These are phyloP conservation scores for Sycon ciliatum DNA, from an alignment of 37 sponge, comb jelly and placozoan genomes.

Conservation along the genomic window DNA sequence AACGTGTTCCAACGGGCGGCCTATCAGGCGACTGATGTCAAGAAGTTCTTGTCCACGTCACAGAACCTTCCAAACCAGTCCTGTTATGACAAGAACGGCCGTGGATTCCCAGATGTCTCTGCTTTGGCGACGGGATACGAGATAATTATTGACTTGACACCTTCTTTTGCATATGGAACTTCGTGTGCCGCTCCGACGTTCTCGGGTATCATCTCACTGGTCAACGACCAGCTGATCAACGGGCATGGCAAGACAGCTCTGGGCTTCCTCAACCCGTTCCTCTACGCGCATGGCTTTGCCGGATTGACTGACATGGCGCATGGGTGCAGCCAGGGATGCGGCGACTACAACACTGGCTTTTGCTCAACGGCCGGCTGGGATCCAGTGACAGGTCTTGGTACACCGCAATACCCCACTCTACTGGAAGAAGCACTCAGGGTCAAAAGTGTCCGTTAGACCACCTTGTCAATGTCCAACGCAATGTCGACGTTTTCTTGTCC, in stretches of 20 bases:
- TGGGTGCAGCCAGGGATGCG: slow-evolving; percentile 5
- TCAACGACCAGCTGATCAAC: slow-evolving; percentile 69
- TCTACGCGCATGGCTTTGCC: slow-evolving; percentile 39
- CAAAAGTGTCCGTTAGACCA: too few species aligned
- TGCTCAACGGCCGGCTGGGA: slow-evolving; percentile 1
- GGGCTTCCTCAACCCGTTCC: slow-evolving; percentile 84
- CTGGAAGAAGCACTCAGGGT: background rate
- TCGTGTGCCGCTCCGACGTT: slow-evolving; percentile 60
- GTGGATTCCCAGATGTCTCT: slow-evolving; percentile 67
- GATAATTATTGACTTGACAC: slow-evolving; percentile 31
- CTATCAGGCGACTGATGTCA: slow-evolving; percentile 55
- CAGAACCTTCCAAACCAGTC: slow-evolving; percentile 39
- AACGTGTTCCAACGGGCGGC: slow-evolving; percentile 52
- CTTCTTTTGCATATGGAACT: slow-evolving; percentile 1
- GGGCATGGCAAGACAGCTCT: slow-evolving; percentile 33
- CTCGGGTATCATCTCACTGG: slow-evolving; percentile 64
- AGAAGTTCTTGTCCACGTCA: slow-evolving; percentile 47
- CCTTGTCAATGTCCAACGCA: too few species aligned
- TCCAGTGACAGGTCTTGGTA: slow-evolving; percentile 5
- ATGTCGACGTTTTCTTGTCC: too few species aligned
- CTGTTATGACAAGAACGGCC: slow-evolving; percentile 59
- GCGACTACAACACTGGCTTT: background rate
- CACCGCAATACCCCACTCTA: background rate
- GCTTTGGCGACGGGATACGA: slow-evolving; percentile 65
- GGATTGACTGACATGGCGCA: slow-evolving; percentile 1